Conservation (phyloP, 2,113 vertebrate genomes). For the Arvicanthis niloticus region DNA sequence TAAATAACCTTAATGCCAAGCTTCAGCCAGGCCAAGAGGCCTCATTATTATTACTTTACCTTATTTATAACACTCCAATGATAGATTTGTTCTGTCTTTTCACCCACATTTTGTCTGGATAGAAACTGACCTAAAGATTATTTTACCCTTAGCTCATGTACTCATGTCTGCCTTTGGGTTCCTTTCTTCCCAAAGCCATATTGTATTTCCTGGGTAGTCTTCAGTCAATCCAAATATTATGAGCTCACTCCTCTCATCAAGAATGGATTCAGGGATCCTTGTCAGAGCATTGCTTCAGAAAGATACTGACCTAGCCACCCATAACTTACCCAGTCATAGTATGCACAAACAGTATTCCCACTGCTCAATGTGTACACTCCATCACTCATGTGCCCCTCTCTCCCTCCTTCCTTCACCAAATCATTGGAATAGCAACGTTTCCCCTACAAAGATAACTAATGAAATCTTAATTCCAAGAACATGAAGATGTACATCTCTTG, state of each 20-base stretch:
- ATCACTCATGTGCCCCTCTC: background rate
- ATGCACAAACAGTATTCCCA: background rate
- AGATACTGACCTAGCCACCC: background rate
- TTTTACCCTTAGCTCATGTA: background rate
- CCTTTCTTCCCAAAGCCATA: background rate
- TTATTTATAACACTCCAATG: background rate
- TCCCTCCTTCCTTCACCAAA: background rate
- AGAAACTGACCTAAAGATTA: conserved; percentile 13
- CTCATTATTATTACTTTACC: background rate
- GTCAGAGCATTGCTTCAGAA: background rate
- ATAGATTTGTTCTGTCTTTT: background rate
- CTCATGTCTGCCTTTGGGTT: background rate
- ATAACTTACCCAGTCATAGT: background rate
- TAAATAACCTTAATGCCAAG: background rate
- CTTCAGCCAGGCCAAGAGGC: background rate
- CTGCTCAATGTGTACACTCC: background rate
- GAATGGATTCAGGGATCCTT: background rate
- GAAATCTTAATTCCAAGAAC: background rate
- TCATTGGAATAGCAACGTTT: background rate
- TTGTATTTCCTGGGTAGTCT: background rate
- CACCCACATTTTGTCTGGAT: background rate
- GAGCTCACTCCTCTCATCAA: background rate
- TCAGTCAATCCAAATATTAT: background rate
- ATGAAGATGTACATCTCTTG: background rate
- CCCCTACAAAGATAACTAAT: background rate